Percentiles rank a stretch among this genome's conserved stretches.
Evolutionary conservation across 1,140 invertebrate genomes (phyloP).

Genomic region (Acromyrmex echinatior): DNA sequence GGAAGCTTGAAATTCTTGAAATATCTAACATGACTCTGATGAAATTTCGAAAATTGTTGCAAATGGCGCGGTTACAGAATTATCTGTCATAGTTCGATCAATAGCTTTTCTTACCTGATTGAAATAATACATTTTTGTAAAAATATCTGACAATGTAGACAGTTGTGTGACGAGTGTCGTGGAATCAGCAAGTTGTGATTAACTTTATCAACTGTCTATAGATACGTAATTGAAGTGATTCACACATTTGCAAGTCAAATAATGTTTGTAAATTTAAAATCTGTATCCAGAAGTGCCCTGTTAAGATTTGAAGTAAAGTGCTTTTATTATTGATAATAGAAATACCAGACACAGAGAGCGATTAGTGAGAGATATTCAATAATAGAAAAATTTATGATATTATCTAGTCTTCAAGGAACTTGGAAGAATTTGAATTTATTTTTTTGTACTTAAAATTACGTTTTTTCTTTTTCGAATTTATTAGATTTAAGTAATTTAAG

Average conservation of each 20-base stretch:
- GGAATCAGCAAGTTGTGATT: conserved; percentile 7
- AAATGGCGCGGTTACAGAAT: neutral
- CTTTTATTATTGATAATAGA: neutral
- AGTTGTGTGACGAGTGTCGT: conserved; percentile 15
- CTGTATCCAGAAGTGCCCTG: neutral
- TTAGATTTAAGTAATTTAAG: neutral
- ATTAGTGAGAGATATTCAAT: neutral
- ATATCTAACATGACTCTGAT: neutral
- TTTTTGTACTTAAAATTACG: neutral
- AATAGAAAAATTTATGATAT: neutral
- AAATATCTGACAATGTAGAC: conserved; percentile 13
- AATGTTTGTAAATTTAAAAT: conserved; percentile 19
- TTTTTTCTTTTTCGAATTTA: neutral
- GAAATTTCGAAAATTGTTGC: neutral
- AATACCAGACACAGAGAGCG: neutral
- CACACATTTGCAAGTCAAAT: neutral
- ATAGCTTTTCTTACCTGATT: conserved; percentile 16
- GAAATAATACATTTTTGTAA: conserved; percentile 4
- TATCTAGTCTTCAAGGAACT: neutral
- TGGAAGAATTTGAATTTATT: neutral
- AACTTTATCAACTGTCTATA: conserved; percentile 33
- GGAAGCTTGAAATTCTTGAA: too few species aligned
- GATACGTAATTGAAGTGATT: conserved; percentile 15
- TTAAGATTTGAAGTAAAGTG: neutral
- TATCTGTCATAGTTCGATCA: neutral